A percentile compares a stretch with the other conserved stretches of the same genome.
Evolutionary conservation across 2,113 vertebrate genomes (phyloP).

Genomic region (Triplophysa tibetana): DNA sequence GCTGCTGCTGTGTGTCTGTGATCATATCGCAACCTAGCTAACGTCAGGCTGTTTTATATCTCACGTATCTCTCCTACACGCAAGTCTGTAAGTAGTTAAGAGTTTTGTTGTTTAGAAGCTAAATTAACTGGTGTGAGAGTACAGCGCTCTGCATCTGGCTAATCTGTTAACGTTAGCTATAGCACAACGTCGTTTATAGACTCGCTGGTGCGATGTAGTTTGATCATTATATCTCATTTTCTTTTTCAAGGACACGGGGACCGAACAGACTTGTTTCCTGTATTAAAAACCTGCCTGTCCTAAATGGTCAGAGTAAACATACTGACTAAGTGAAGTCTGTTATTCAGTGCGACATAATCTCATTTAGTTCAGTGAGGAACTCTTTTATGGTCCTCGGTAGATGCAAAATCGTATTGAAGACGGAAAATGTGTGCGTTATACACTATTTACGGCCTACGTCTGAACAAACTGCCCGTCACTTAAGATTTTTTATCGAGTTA

Average conservation of each 20-base stretch:
- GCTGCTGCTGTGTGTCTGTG: conserved; percentile 50
- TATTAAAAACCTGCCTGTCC: neutral
- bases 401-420: neutral
- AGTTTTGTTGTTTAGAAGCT: conserved; percentile 1
- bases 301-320: neutral
- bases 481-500: neutral
- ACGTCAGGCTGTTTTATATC: neutral
- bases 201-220: neutral
- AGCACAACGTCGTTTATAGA: conserved; percentile 12
- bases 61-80: neutral
- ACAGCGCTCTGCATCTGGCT: conserved; percentile 1
- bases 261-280: neutral
- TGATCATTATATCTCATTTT: neutral
- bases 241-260: neutral
- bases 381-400: neutral
- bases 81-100: neutral
- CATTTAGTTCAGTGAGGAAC: neutral
- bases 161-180: conserved; percentile 38
- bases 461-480: neutral
- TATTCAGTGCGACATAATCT: conserved; percentile 11
- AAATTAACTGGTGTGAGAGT: neutral
- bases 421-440: neutral
- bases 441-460: neutral
- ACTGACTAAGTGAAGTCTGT: neutral
- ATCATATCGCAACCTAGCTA: neutral